Evolutionary conservation across 2,113 vertebrate species (phyloP).

Genomic region (Zapus hudsonius): DNA sequence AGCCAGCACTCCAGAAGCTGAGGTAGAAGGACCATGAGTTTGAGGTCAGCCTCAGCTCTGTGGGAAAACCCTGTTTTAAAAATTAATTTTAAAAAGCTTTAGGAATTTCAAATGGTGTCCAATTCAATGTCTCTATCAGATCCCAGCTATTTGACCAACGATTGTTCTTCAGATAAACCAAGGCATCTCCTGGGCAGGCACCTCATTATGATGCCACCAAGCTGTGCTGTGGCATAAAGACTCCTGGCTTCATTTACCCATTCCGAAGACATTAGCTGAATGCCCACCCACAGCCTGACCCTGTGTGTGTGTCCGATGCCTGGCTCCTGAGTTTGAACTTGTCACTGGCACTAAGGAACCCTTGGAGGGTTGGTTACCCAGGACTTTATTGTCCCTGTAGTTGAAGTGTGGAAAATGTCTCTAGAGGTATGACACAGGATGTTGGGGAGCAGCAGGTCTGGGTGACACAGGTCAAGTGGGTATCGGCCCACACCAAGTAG

Average conservation of each 20-base stretch:
- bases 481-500: background rate
- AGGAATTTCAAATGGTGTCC: background rate
- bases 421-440: background rate
- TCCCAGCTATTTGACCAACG: too few relatives aligned
- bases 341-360: background rate
- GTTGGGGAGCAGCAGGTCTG: background rate
- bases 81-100: background rate
- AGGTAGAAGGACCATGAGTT: background rate
- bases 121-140: background rate
- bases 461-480: accelerated
- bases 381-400: background rate
- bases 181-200: background rate
- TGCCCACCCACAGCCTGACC: background rate
- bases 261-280: background rate
- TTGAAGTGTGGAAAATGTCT: background rate
- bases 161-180: background rate
- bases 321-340: background rate
- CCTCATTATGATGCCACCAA: conserved; percentile 62
- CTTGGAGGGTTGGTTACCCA: background rate
- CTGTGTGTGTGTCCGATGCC: accelerated
- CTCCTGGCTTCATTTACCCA: background rate
- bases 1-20: background rate
- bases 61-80: background rate
- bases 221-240: background rate
- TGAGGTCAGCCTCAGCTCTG: background rate